These are phyloP conservation scores for Gymnobelideus leadbeateri DNA, from an alignment of 2,113 vertebrate genomes.

Conservation along the genomic window DNA sequence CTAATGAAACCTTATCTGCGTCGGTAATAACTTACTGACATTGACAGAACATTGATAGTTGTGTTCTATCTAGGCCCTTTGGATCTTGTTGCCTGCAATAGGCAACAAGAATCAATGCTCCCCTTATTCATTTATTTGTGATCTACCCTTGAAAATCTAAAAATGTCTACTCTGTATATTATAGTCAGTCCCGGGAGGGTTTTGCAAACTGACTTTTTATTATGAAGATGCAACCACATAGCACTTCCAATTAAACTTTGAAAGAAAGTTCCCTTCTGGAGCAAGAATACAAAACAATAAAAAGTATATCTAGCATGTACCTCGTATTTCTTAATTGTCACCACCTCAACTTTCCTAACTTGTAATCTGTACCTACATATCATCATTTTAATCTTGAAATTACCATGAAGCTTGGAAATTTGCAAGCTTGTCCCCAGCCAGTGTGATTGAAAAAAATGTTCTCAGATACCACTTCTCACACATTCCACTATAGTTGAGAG, in stretches of 20 bases:
- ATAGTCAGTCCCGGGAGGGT: not conserved
- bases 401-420: not conserved
- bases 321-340: not conserved
- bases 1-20: not conserved
- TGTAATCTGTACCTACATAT: not conserved
- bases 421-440: not conserved
- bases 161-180: not conserved
- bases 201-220: not conserved
- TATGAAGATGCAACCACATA: not conserved
- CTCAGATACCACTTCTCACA: too few relatives aligned
- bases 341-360: not conserved
- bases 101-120: not conserved
- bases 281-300: not conserved
- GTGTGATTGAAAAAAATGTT: too few relatives aligned
- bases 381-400: not conserved
- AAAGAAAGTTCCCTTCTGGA: not conserved
- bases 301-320: not conserved
- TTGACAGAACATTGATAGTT: not conserved
- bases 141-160: slow-evolving; percentile 28
- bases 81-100: not conserved
- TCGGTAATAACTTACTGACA: not conserved
- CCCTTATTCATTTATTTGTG: not conserved
- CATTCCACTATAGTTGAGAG: not conserved
- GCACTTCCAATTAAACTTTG: not conserved
- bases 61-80: not conserved